Evolutionary conservation across 2,113 vertebrate species (phyloP).

Genomic region (Alosa alosa): DNA sequence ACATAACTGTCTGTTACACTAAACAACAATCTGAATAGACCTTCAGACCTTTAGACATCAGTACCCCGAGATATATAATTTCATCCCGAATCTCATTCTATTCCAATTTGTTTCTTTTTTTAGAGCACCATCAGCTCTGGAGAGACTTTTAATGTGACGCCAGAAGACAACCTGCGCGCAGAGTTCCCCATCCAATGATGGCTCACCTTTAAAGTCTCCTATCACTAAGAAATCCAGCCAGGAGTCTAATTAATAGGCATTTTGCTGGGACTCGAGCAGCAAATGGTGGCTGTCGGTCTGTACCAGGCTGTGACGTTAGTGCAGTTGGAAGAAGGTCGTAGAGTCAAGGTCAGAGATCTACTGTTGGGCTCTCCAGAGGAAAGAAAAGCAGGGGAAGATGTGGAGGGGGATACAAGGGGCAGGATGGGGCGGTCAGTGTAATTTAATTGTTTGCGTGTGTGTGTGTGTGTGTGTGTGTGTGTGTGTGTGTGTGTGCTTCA

Average conservation of each 20-base stretch:
- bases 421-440: background rate
- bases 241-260: conserved; percentile 40
- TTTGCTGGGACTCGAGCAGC: conserved; percentile 1
- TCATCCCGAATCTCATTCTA: background rate
- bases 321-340: background rate
- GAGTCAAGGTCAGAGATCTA: background rate
- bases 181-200: background rate
- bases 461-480: background rate
- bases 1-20: background rate
- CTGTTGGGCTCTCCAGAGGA: background rate
- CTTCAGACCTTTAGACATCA: too few species aligned
- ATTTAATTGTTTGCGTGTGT: background rate
- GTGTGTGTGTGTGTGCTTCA: too few species aligned
- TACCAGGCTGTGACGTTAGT: background rate
- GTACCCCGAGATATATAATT: background rate
- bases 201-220: conserved; percentile 31
- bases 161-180: background rate
- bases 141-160: background rate
- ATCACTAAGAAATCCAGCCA: conserved; percentile 35
- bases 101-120: background rate
- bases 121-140: too few species aligned
- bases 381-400: background rate
- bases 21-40: background rate
- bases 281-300: background rate
- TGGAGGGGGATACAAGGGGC: too few species aligned